Evolutionary conservation across 1,140 invertebrate species (phyloP).

Genomic region (Drosophila cardini): DNA sequence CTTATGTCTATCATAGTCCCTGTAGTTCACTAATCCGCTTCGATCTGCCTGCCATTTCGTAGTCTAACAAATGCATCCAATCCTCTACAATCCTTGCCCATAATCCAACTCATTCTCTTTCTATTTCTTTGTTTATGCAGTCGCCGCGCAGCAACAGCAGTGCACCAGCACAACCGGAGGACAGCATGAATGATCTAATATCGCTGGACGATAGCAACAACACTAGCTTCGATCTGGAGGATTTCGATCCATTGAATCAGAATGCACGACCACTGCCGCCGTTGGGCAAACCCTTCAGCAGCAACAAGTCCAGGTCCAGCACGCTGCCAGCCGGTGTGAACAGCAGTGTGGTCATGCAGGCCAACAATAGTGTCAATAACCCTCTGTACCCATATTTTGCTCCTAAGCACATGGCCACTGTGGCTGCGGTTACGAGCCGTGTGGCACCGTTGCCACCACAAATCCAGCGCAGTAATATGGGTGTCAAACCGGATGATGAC

Average conservation of each 20-base stretch:
- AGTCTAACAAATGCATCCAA: conserved; percentile 22
- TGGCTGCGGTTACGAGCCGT: conserved; percentile 63
- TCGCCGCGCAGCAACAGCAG: conserved; percentile 60
- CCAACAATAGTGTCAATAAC: conserved; percentile 85
- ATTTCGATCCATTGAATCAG: conserved; percentile 84
- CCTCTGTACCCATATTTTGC: conserved; percentile 87
- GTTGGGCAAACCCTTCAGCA: conserved; percentile 68
- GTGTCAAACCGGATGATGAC: conserved; percentile 82
- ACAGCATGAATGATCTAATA: conserved; percentile 83
- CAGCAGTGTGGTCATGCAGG: conserved; percentile 70
- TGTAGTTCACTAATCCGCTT: conserved; percentile 35
- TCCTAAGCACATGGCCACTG: conserved; percentile 83
- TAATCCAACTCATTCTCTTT: conserved; percentile 25
- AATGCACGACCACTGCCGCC: conserved; percentile 79
- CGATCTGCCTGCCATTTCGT: conserved; percentile 35
- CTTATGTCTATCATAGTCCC: conserved; percentile 29
- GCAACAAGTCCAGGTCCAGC: conserved; percentile 76
- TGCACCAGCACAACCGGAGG: conserved; percentile 50
- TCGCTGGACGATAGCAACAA: conserved; percentile 84
- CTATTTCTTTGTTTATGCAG: conserved; percentile 45
- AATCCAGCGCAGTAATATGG: conserved; percentile 55
- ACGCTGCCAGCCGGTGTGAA: conserved; percentile 84
- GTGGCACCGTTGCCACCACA: conserved; percentile 57
- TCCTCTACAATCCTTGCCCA: conserved; percentile 4
- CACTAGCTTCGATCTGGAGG: conserved; percentile 82